A percentile compares a stretch with the other conserved stretches of the same genome.
Evolutionary conservation across 2,113 vertebrate genomes (phyloP).

Genomic region (Gymnorhina tibicen): DNA sequence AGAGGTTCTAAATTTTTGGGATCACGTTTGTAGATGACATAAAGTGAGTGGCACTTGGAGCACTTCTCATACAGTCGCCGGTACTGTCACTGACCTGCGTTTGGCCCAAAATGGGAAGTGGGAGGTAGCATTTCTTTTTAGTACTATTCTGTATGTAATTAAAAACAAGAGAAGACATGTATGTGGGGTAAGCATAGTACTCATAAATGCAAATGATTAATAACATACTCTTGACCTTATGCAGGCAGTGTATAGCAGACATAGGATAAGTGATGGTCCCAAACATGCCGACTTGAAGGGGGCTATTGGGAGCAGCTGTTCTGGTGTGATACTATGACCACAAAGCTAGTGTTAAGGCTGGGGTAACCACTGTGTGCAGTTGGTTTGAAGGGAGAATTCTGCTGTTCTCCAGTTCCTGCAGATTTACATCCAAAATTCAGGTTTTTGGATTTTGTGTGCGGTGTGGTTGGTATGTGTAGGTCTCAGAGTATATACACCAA

Average conservation of each 20-base stretch:
- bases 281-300: background rate
- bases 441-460: background rate
- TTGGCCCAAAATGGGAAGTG: background rate
- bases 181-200: background rate
- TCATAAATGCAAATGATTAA: background rate
- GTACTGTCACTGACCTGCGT: background rate
- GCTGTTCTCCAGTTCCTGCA: background rate
- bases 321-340: background rate
- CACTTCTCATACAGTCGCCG: fast-evolving
- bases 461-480: background rate
- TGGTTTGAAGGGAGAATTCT: background rate
- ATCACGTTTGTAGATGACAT: background rate
- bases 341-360: background rate
- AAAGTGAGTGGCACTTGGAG: background rate
- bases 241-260: background rate
- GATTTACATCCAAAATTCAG: background rate
- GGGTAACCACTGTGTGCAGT: background rate
- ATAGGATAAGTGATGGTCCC: background rate
- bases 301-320: background rate
- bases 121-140: background rate
- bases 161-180: background rate
- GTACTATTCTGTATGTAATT: background rate
- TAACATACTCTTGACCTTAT: slow-evolving; percentile 2
- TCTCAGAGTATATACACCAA: background rate
- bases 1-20: background rate